phyloP scores from a whole-genome alignment of 2,888 invertebrate genomes.

The Rhagophthalmus giganteus region DNA sequence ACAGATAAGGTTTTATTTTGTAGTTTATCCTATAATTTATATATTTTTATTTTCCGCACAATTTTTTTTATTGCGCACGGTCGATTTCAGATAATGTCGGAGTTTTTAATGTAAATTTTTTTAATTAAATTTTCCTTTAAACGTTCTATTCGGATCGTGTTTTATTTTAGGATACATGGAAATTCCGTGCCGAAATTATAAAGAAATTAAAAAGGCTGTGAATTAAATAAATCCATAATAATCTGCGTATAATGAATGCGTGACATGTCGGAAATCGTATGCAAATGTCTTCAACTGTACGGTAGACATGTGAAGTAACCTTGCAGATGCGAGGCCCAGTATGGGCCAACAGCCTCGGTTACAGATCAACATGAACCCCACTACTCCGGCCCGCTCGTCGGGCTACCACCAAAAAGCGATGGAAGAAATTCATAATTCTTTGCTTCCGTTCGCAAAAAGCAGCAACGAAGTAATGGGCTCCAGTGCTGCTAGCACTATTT shows the following conservation, averaged over 20 bases:
- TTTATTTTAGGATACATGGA: too few relatives aligned
- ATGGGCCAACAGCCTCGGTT: conserved; percentile 59
- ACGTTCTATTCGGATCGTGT: too few relatives aligned
- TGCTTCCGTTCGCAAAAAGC: conserved; percentile 78
- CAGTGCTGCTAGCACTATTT: conserved; percentile 76
- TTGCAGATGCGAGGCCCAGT: conserved; percentile 49
- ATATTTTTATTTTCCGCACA: too few relatives aligned
- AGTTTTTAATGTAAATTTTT: too few relatives aligned
- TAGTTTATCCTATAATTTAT: background rate
- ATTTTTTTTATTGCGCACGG: too few relatives aligned
- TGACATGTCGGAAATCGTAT: conserved; percentile 16
- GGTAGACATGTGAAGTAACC: conserved; percentile 27
- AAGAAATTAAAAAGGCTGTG: conserved; percentile 12
- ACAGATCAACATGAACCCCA: conserved; percentile 64
- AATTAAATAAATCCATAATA: background rate
- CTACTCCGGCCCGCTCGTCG: conserved; percentile 61
- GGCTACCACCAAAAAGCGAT: conserved; percentile 86
- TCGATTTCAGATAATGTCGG: too few relatives aligned
- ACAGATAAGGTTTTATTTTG: conserved; percentile 33
- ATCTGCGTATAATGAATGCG: too few relatives aligned
- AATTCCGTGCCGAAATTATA: too few relatives aligned
- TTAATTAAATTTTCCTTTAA: too few relatives aligned
- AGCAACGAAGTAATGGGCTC: conserved; percentile 67
- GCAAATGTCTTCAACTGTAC: conserved; percentile 20
- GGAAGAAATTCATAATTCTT: conserved; percentile 82